Evolutionary conservation across 2,888 invertebrate species (phyloP).

Genomic region (Rotaria socialis): DNA sequence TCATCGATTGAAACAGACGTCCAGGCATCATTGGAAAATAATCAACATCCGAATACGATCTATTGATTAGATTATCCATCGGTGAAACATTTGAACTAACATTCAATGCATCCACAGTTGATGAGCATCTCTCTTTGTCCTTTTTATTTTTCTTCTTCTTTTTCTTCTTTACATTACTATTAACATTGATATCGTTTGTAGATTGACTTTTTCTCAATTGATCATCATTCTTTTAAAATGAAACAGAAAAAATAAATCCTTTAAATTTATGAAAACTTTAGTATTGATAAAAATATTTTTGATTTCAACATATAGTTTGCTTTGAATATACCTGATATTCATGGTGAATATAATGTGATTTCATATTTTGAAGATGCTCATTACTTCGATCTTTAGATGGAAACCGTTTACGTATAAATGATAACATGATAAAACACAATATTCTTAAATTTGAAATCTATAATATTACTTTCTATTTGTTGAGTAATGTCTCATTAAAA

Average conservation of each 20-base stretch:
- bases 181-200: background rate
- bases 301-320: no score
- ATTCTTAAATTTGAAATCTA: background rate
- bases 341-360: background rate
- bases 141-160: background rate
- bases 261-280: no score
- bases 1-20: background rate
- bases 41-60: slow-evolving; percentile 6
- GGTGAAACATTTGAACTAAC: background rate
- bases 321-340: background rate
- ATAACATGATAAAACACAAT: background rate
- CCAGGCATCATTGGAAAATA: slow-evolving; percentile 22
- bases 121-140: background rate
- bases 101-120: background rate
- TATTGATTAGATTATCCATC: background rate
- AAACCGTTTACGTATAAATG: background rate
- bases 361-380: background rate
- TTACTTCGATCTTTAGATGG: background rate
- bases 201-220: background rate
- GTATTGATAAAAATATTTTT: no score
- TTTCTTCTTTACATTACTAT: background rate
- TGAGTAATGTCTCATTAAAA: no score
- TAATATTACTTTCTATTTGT: background rate
- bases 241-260: background rate
- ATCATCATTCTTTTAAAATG: background rate